Base-by-base conservation (phyloP, 2,888 invertebrate species). In the Lasioglossum morio region DNA sequence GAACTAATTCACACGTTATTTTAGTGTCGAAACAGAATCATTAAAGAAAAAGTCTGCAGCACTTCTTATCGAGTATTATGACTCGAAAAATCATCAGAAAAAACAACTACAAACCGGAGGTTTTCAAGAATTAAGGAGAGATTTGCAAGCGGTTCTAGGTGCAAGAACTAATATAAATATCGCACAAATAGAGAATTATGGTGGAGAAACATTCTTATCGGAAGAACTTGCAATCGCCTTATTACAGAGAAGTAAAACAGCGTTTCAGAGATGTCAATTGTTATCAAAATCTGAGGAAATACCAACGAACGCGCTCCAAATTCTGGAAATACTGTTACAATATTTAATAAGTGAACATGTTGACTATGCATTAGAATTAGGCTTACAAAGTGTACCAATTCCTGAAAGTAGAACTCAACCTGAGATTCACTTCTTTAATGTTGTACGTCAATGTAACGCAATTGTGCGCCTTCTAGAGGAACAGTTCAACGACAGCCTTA, bases 201-300 rank as follows among this genome's bases (percentile, higher is more conserved):
- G 99, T 3, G 99, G 99, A 0, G 99, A 99, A 95, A 99, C 99
- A 0, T 99, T 99, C 94, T 96, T 99, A 0, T 99, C 99, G 0
- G 99, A 99, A 95, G 98, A 99, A 94, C 96, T 99, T 4, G 99
- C 99, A 0, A 98, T 99, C 89, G 98, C 97, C 92, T 97, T 99
- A 93, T 95, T 99, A 66, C 98, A 98, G 94, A 98, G 99, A 93
- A 98, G 98, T 0, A 98, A 98, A 95, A 97, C 98, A 60, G 98
- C 99, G 0, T 98, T 99, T 91, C 97, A 98, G 90, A 96, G 99
- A 84, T 99, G 99, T 94, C 97, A 98, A 88, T 96, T 98, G 93
- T 95, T 99, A 4, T 99, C 99, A 5, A 97, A 97, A 82, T 96
- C 97, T 2, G 96, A 97, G 77, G 99, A 99, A 89, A 94, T 98